Evolutionary conservation across 2,888 invertebrate genomes (phyloP), one percentile per base, ranked within the genome.

Genomic region (Thumatha senex): DNA sequence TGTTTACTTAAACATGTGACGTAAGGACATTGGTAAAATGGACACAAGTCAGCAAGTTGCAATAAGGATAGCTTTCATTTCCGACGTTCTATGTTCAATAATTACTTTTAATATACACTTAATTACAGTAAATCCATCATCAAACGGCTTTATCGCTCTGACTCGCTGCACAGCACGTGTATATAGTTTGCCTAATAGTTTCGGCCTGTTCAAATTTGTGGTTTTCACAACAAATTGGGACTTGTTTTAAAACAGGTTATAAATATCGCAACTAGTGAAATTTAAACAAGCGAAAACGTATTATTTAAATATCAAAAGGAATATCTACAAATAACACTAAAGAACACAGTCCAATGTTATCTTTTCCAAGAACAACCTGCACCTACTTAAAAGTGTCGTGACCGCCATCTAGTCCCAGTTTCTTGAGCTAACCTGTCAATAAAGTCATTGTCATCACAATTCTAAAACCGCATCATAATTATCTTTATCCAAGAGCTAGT

Each of bases 161-260:
- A 63, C 51, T 51, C 46, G 55, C 38, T 50, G 53, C 40, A 40
- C 33, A 53, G 52, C 50, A 51, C 48, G 43, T 51, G 44, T 51
- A 56, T 56, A 55, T 56, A 40, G 55, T 56, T 58, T 51, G 46
- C 58, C 55, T 55, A 46, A 61, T 54, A 48, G 47, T 46, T 40
- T 44, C 11, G 12, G 45, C 35, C 39, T 51, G 41, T 39, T 66
- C 34, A 54, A 67, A 56, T 63, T 38, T 45, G 18, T 39, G 38
- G 47, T 56, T 68, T 60, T 48, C 44, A 60, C 55, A 60, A 69
- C 57, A 49, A 31, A 43, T 55, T 41, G 50, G 41, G 58, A 66
- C 56, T 45, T 40, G 56, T 69, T 58, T 43, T 45, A 48, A 40
- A 58, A 56, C 54, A 45, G 48, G 58, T 58, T 56, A 38, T 58